These are phyloP conservation scores for Selenia dentaria DNA, from an alignment of 2,888 invertebrate genomes.

Conservation along the genomic window DNA sequence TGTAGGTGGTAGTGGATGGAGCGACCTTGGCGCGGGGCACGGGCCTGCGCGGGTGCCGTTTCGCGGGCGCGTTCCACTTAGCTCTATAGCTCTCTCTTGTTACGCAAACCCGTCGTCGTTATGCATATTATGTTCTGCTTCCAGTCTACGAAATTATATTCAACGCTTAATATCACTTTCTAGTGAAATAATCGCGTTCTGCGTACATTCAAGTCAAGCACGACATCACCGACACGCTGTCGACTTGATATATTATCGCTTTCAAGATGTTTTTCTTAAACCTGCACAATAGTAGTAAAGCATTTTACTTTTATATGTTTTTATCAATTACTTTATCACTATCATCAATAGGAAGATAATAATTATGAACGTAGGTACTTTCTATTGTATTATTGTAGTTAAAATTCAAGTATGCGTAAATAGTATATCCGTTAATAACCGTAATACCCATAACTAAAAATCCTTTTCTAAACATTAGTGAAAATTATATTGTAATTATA, in stretches of 20 bases:
- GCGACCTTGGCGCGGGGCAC: conserved; percentile 70
- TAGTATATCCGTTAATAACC: too few relatives aligned
- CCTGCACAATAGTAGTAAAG: too few relatives aligned
- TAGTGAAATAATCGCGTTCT: conserved; percentile 58
- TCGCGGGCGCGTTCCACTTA: conserved; percentile 79
- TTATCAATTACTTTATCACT: too few relatives aligned
- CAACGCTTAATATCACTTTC: conserved; percentile 69
- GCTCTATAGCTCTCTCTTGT: conserved; percentile 77
- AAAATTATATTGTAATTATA: too few relatives aligned
- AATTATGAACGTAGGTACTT: too few relatives aligned
- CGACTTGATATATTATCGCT: conserved; percentile 31
- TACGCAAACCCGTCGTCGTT: conserved; percentile 81
- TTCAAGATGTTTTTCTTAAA: conserved; percentile 35
- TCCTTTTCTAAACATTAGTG: too few relatives aligned
- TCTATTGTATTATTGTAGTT: too few relatives aligned
- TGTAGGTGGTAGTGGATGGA: conserved; percentile 24
- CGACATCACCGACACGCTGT: conserved; percentile 25
- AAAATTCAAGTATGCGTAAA: too few relatives aligned
- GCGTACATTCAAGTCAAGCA: conserved; percentile 32
- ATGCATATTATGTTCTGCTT: conserved; percentile 79
- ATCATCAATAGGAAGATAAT: too few relatives aligned
- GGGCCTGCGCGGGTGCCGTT: conserved; percentile 59
- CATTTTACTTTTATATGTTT: too few relatives aligned
- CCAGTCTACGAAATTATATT: conserved; percentile 66
- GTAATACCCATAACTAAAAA: too few relatives aligned